Conservation (phyloP, 2,797 vertebrate genomes). For the Onychomys torridus region DNA sequence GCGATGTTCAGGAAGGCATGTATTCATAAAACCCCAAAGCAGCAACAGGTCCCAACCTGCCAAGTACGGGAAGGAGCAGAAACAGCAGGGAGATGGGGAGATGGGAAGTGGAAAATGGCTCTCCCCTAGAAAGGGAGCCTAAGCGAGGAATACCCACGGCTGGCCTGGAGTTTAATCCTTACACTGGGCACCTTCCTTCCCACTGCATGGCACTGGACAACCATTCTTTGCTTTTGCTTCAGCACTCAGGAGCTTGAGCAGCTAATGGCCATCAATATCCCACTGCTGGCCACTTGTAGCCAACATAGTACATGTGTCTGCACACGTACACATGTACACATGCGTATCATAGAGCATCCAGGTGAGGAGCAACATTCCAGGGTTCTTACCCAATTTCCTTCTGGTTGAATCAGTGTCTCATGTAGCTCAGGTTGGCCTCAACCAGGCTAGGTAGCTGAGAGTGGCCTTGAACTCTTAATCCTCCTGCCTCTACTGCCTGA, state of each 20-base stretch:
- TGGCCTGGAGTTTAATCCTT: background rate
- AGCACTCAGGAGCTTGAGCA: background rate
- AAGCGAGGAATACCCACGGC: background rate
- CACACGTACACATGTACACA: too few relatives aligned
- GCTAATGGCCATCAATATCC: background rate
- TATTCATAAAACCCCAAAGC: slow-evolving; percentile 22
- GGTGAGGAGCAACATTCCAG: background rate
- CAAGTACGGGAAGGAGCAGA: background rate
- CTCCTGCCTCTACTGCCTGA: background rate
- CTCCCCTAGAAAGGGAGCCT: background rate
- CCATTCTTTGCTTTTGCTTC: background rate
- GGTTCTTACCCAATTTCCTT: background rate
- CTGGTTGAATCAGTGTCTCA: background rate
- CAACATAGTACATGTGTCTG: background rate
- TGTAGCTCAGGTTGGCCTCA: background rate
- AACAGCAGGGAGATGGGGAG: background rate
- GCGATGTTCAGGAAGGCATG: background rate
- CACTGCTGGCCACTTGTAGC: background rate
- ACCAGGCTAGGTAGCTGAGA: too few relatives aligned
- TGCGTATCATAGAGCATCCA: background rate
- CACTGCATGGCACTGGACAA: background rate
- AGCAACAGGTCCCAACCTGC: background rate
- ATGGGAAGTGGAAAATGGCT: background rate
- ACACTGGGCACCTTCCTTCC: too few relatives aligned
- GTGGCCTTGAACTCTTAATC: background rate